Conservation (phyloP, 1,140 invertebrate species). For the Aphaenogaster ashmeadi region DNA sequence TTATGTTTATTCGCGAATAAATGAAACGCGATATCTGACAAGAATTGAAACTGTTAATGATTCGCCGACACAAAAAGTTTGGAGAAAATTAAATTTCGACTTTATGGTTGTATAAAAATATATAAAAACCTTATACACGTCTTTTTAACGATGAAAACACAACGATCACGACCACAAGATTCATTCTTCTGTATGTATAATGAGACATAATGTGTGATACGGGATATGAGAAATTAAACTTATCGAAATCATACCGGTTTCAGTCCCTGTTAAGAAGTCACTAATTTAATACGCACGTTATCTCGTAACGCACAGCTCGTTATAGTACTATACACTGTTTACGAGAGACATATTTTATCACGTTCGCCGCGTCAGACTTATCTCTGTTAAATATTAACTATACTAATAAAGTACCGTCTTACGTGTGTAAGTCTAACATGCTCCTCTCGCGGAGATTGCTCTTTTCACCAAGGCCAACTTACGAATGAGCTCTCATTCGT, state of each 20-base stretch:
- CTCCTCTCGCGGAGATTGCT: background rate
- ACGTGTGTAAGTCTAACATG: slow-evolving; percentile 34
- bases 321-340: slow-evolving; percentile 34
- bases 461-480: background rate
- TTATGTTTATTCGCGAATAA: too few species aligned
- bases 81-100: background rate
- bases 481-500: background rate
- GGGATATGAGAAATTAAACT: background rate
- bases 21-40: background rate
- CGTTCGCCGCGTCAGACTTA: slow-evolving; percentile 31
- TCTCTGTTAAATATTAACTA: slow-evolving; percentile 51
- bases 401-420: slow-evolving; percentile 53
- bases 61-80: background rate
- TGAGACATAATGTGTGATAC: background rate
- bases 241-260: slow-evolving; percentile 15
- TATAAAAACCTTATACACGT: background rate
- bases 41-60: background rate
- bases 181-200: background rate
- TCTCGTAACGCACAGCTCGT: slow-evolving; percentile 26
- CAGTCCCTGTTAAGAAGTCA: slow-evolving; percentile 22
- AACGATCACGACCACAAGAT: background rate
- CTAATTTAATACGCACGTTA: slow-evolving; percentile 47
- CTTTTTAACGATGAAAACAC: background rate
- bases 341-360: slow-evolving; percentile 51
- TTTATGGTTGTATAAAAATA: background rate